Evolutionary conservation across 2,888 invertebrate genomes (phyloP), one percentile per base, ranked within the genome.

Genomic region (Tenthredo amoena): DNA sequence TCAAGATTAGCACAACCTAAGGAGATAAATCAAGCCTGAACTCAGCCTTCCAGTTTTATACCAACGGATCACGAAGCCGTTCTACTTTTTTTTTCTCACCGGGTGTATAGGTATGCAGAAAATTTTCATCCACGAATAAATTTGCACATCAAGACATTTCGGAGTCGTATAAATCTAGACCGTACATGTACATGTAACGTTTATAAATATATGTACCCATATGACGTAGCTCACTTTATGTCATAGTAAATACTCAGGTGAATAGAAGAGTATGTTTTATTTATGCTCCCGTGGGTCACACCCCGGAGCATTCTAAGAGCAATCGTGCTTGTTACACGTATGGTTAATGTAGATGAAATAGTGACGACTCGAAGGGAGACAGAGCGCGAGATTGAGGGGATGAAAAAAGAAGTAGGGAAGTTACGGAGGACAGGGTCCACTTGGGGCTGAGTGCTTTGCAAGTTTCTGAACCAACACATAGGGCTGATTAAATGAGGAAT

Each of bases 381-480:
- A 37, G 7, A 2, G 15, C 12, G 37, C 2, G 79, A 62, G 21
- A 31, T 31, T 40, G 58, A 62, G 37, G 40, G 7, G 40, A 40
- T 40, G n/a, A 18, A 62, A 40, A 77, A 55, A 18, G 31, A 31
- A 50, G 50, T n/a, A 50, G 31, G 34, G 50, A 77, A 50, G 50
- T 31, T 18, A 43, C 43, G 31, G 18, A 55, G 50, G 34, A 55
- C 55, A 77, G n/a, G 77, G 77, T 77, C 77, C 77, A 77, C 77
- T 77, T 77, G 34, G 34, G 34, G 55, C 77, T 55, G 77, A 77
- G 77, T 55, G 50, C 31, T 81, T 40, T 62, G 62, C 40, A 62
- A 81, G 81, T 81, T 81, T 62, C 58, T 58, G 58, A 58, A 79
- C 79, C 79, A 58, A 58, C 79, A 79, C 79, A 55, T 79, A 55